Percentiles rank a stretch among this genome's conserved stretches.
Evolutionary conservation across 1,140 invertebrate genomes (phyloP).

Genomic region (Bombus balteatus): DNA sequence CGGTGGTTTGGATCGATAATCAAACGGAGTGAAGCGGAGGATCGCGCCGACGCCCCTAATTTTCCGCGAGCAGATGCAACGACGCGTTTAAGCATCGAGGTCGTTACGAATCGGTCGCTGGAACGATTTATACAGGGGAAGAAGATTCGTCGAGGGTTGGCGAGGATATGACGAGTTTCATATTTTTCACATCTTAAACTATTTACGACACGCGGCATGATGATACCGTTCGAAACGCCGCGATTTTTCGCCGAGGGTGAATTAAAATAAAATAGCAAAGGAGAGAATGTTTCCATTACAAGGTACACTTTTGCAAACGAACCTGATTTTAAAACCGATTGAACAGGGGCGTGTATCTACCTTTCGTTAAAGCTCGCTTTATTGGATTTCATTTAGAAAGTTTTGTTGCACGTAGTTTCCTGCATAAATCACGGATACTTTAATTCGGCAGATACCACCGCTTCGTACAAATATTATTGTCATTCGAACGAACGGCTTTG

Average conservation of each 20-base stretch:
- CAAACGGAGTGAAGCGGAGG: conserved; percentile 23
- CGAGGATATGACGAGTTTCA: background rate
- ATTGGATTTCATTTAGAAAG: conserved; percentile 7
- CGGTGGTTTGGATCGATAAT: conserved; percentile 48
- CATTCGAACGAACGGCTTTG: background rate
- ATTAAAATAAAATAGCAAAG: background rate
- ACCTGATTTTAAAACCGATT: background rate
- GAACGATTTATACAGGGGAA: background rate
- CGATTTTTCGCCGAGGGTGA: background rate
- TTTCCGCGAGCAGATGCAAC: conserved; percentile 7
- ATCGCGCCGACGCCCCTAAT: conserved; percentile 34
- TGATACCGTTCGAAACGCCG: background rate
- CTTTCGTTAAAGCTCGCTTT: conserved; percentile 18
- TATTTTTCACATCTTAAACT: background rate
- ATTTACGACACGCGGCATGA: background rate
- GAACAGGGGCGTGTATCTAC: no score
- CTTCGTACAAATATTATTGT: background rate
- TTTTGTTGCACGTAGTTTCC: background rate
- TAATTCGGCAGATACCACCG: background rate
- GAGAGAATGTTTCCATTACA: background rate
- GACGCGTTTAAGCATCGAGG: background rate
- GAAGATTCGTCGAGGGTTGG: background rate
- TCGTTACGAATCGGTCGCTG: background rate
- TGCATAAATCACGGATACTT: background rate
- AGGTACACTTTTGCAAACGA: background rate